Evolutionary conservation across 2,888 invertebrate genomes (phyloP), one percentile per base, ranked within the genome.

Genomic region (Hesperia comma): DNA sequence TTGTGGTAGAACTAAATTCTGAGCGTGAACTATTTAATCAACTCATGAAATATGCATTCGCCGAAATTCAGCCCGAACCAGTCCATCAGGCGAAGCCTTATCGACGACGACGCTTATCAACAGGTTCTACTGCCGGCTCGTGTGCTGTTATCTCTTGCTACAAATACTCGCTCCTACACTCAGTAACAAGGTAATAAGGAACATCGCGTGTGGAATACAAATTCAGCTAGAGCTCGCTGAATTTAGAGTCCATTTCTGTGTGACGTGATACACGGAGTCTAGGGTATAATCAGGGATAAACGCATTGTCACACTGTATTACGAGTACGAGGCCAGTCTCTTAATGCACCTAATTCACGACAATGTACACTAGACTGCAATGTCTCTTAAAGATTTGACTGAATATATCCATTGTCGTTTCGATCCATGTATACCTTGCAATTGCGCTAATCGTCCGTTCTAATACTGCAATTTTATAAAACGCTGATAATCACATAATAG

Each of bases 1-100:
- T 80, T 68, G 70, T 69, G 69, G 63, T 68, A 69, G 69, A 72
- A 73, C 73, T 79, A 82, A 86, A 85, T 88, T 82, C 84, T 85
- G 84, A 88, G 87, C 86, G 87, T 84, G 85, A 92, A 90, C 90
- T 92, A 92, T 92, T 92, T 91, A 90, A 90, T 90, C 90, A 90
- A 88, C 86, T 91, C 91, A 91, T 90, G 90, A 88, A 91, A 90
- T 90, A 91, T 91, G 88, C 89, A 91, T 91, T 90, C 83, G 84
- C 91, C 90, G 86, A 91, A 91, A 90, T 90, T 89, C 88, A 80
- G 86, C 81, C 83, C 83, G 80, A 79, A 84, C 85, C 85, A 87
- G 87, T 90, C 90, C 90, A 87, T 91, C 91, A 91, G 87, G 75
- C 74, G 79, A 77, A 74, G 79, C 84, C 88, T 91, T 91, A 91